Evolutionary conservation across 2,797 vertebrate species (phyloP).

Genomic region (Adrianichthys oophorus): DNA sequence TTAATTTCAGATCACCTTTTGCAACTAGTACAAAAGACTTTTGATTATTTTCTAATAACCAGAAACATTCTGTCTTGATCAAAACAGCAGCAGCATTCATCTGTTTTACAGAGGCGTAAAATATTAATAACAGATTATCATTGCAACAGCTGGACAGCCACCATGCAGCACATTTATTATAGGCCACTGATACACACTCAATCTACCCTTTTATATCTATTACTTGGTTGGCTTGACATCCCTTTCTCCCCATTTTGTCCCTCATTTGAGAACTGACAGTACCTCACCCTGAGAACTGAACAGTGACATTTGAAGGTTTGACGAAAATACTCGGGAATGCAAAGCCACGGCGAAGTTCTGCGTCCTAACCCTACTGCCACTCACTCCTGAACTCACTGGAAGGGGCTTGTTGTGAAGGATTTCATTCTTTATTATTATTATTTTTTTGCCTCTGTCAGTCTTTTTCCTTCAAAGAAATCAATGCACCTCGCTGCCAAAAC

Average conservation of each 20-base stretch:
- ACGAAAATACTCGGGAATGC: conserved; percentile 34
- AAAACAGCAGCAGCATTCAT: conserved; percentile 9
- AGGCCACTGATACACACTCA: conserved; percentile 2
- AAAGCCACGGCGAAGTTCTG: conserved; percentile 25
- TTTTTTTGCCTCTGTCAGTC: conserved; percentile 19
- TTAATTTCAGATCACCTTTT: conserved; percentile 25
- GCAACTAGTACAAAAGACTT: conserved; percentile 11
- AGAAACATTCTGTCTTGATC: conserved; percentile 1
- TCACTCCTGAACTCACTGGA: conserved; percentile 10
- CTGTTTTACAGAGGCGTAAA: conserved; percentile 3
- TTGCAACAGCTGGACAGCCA: neutral
- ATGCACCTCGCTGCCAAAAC: conserved; percentile 14
- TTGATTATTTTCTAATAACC: neutral
- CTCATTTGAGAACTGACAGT: conserved; percentile 37
- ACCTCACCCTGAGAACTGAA: conserved; percentile 27
- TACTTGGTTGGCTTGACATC: conserved; percentile 31
- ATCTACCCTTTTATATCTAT: conserved; percentile 9
- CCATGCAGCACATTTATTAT: no score
- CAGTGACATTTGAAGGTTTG: conserved; percentile 49
- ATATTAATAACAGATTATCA: conserved; percentile 1
- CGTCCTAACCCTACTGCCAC: conserved; percentile 37
- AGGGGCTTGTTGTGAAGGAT: conserved; percentile 22
- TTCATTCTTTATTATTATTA: conserved; percentile 8
- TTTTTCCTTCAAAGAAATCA: conserved; percentile 12
- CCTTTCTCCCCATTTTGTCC: conserved; percentile 32